Base-by-base conservation (phyloP, 2,113 vertebrate genomes). In the Maccullochella peelii region DNA sequence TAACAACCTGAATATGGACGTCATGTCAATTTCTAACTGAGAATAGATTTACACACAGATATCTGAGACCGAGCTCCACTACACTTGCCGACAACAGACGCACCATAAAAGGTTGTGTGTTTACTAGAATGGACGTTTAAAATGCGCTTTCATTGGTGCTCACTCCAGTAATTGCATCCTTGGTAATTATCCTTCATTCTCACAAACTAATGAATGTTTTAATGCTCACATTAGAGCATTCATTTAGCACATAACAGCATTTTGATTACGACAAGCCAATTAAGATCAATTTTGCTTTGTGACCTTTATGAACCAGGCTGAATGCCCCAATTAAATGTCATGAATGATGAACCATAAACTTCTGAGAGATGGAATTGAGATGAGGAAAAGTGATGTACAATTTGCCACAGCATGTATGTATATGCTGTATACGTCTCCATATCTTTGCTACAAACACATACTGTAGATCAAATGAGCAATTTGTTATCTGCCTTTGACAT, bases 231-330 rank as follows among this genome's bases (percentile, higher is more conserved):
- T 96, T 93, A 94, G 91, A 92, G 89, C 93, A 92, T 93, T 94
- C 92, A 94, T 95, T 95, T 92, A 92, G 91, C 90, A 91, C 92
- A 94, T 94, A 95, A 95, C 93, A 93, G 93, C 93, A 90, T 93
- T 95, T 95, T 94, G 93, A 95, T 95, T 94, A 94, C 94, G 91
- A 92, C 89, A 92, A 93, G 91, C 90, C 95, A 94, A 94, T 95
- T 95, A 94, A 95, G 92, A 93, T 92, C 91, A 91, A 92, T 93
- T 95, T 94, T 92, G 86, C 90, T 84, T 77, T 88, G 93, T 95
- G 94, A 94, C 95, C 95, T 95, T 95, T 93, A 86, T 92, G 87
- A 94, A 92, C 86, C 81, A 79, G 80, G 85, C 91, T 88, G 90
- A 94, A 93, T 88, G 85, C 75, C 87, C 85, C 92, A 92, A 94